These are phyloP conservation scores for Thalassoma bifasciatum DNA, from an alignment of 2,113 vertebrate species.

Conservation along the genomic window DNA sequence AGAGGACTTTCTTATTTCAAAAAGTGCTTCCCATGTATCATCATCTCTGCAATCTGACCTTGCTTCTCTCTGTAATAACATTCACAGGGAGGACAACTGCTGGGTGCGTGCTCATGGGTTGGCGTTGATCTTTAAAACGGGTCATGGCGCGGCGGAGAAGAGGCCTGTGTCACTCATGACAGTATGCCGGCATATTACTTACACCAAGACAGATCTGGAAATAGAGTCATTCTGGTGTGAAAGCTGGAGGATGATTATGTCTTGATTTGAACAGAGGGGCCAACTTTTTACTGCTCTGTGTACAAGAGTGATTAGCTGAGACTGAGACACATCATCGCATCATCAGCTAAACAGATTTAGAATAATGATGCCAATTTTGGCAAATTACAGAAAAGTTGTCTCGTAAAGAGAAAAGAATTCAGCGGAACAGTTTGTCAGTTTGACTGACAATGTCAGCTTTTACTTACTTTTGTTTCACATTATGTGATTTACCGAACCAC, in stretches of 20 bases:
- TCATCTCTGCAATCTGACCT: constrained; percentile 92
- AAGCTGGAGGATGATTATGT: constrained; percentile 58
- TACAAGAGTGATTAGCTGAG: constrained; percentile 53
- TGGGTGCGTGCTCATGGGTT: constrained; percentile 87
- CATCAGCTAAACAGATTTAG: constrained; percentile 42
- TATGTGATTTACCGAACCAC: constrained; percentile 28
- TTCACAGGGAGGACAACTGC: constrained; percentile 89
- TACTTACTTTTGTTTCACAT: constrained; percentile 39
- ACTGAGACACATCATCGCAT: constrained; percentile 28
- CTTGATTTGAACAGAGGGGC: constrained; percentile 67
- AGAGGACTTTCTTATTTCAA: constrained; percentile 88
- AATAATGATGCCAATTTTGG: constrained; percentile 37
- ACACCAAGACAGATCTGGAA: constrained; percentile 63
- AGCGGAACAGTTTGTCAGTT: constrained; percentile 54
- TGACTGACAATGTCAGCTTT: constrained; percentile 64
- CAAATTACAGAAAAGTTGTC: constrained; percentile 40
- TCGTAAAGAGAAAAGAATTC: constrained; percentile 26
- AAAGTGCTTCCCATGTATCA: constrained; percentile 92
- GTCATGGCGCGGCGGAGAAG: constrained; percentile 83
- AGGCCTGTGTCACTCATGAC: constrained; percentile 78
- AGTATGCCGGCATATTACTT: constrained; percentile 81
- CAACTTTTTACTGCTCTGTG: constrained; percentile 32
- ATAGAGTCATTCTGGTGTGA: constrained; percentile 50
- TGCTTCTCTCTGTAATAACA: constrained; percentile 94
- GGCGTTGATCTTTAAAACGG: constrained; percentile 87